Percentiles rank a stretch among this genome's conserved stretches.
These are phyloP conservation scores for Cydia strobilella DNA, from an alignment of 1,140 invertebrate genomes.

Conservation along the genomic window DNA sequence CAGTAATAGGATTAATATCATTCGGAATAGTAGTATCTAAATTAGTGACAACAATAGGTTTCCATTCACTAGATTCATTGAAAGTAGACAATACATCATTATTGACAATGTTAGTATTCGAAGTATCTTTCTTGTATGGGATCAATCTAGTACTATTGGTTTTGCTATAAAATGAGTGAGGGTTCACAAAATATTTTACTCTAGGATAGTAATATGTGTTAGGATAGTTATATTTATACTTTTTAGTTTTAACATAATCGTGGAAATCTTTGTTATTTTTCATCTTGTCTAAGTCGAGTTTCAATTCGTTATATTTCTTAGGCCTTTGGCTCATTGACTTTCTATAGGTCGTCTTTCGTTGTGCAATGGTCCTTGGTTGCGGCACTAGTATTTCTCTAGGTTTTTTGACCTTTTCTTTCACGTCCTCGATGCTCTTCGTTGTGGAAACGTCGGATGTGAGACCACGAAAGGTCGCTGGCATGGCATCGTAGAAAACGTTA, in stretches of 20 bases:
- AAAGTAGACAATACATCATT: conserved; percentile 39
- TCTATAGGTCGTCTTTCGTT: conserved; percentile 63
- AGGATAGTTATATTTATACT: conserved; percentile 74
- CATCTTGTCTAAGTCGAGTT: conserved; percentile 65
- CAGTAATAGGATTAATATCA: conserved; percentile 36
- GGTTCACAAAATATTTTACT: conserved; percentile 66
- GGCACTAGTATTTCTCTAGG: conserved; percentile 65
- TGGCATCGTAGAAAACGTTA: conserved; percentile 65
- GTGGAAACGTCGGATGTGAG: conserved; percentile 61
- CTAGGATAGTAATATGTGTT: conserved; percentile 70
- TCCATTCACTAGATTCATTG: conserved; percentile 61
- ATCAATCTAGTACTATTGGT: conserved; percentile 59
- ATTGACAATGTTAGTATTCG: conserved; percentile 37
- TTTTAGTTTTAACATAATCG: conserved; percentile 72
- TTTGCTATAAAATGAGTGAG: conserved; percentile 49
- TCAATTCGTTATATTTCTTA: conserved; percentile 71
- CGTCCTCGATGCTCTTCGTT: conserved; percentile 52
- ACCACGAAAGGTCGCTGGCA: conserved; percentile 69
- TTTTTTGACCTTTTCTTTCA: conserved; percentile 54
- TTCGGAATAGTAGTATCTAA: conserved; percentile 38
- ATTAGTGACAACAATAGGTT: conserved; percentile 55
- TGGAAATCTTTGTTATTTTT: conserved; percentile 71
- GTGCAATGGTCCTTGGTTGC: conserved; percentile 68
- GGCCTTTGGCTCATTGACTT: conserved; percentile 56
- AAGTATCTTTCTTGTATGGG: conserved; percentile 51